Percentiles rank a stretch among this genome's conserved stretches.
phyloP scores from a whole-genome alignment of 2,113 vertebrate species.

The Xiphorhynchus elegans region DNA sequence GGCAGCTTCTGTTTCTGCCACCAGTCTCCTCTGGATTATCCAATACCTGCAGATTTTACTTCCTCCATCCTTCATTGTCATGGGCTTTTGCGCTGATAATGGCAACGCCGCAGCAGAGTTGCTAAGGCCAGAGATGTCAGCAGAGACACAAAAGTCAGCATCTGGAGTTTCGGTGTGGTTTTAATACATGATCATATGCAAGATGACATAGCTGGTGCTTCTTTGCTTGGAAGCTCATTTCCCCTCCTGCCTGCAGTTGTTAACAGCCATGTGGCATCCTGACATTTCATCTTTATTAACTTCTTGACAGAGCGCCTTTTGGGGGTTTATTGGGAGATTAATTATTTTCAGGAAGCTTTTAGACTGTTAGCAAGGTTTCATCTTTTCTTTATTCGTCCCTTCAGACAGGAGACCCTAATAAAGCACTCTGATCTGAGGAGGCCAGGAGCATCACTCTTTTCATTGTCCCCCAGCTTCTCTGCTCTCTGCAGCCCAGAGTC shows the following conservation, averaged over 20 bases:
- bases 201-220: neutral
- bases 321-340: conserved; percentile 3
- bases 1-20: neutral
- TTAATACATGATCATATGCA: neutral
- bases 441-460: neutral
- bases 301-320: conserved; percentile 16
- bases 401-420: neutral
- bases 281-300: conserved; percentile 42
- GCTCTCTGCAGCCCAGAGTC: neutral
- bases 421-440: neutral
- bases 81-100: neutral
- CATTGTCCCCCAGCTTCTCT: neutral
- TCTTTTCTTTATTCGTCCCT: neutral
- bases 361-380: neutral
- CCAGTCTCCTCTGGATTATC: neutral
- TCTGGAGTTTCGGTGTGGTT: neutral
- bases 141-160: neutral
- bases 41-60: neutral
- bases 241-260: neutral
- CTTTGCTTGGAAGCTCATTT: conserved; percentile 7
- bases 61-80: neutral
- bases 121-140: neutral
- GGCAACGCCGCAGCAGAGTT: neutral
- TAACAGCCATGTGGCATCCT: conserved; percentile 7
- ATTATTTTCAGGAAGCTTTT: conserved; percentile 39